Evolutionary conservation across 2,113 vertebrate species (phyloP).

Genomic region (Semicossyphus pulcher): DNA sequence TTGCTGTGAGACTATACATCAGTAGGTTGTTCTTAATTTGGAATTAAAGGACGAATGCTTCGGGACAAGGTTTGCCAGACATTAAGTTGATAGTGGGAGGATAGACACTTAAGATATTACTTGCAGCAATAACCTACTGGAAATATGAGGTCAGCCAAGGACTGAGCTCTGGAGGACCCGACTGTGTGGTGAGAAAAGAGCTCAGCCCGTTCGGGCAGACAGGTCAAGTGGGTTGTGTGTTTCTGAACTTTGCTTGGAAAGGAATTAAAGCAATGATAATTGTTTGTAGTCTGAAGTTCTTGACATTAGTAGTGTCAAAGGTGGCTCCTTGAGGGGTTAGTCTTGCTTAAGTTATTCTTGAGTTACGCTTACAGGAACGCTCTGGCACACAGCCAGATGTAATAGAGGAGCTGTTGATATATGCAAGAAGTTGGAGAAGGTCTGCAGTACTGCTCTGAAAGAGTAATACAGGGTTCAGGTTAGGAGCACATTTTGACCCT

Average conservation of each 20-base stretch:
- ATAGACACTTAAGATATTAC: not conserved
- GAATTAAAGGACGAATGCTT: not conserved
- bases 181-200: not conserved
- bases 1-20: no score
- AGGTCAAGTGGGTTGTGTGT: conserved; percentile 5
- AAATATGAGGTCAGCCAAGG: conserved; percentile 2
- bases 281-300: not conserved
- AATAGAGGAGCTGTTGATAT: not conserved
- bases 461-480: no score
- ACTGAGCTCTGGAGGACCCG: not conserved
- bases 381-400: not conserved
- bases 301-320: conserved; percentile 10
- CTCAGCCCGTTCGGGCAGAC: not conserved
- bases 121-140: not conserved
- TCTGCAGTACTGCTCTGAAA: not conserved
- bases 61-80: not conserved
- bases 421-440: not conserved
- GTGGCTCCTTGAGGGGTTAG: not conserved
- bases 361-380: not conserved
- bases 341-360: conserved; percentile 5
- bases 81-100: not conserved
- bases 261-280: not conserved
- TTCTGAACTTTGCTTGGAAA: not conserved
- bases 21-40: no score
- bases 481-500: no score